Conservation (phyloP, 2,797 vertebrate genomes). For the Cossypha niveicapilla region DNA sequence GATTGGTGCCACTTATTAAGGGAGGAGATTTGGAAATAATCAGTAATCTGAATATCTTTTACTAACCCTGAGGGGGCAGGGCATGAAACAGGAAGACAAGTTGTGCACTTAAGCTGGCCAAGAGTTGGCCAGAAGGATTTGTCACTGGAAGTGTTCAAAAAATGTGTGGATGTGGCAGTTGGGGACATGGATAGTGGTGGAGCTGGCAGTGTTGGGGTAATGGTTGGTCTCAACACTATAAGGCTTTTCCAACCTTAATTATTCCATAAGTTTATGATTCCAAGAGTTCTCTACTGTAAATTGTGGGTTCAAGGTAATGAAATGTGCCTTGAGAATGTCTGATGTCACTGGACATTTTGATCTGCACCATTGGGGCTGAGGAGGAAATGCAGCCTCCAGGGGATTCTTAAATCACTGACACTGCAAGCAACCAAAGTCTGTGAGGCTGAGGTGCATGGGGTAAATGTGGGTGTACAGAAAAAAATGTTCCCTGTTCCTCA, state of each 20-base stretch:
- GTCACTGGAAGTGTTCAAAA: not conserved
- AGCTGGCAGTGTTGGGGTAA: not conserved
- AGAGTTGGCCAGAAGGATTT: not conserved
- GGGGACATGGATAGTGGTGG: not conserved
- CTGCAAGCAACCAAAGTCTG: not conserved
- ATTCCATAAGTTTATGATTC: not conserved
- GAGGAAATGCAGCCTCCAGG: not conserved
- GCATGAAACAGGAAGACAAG: not conserved
- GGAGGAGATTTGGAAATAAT: not conserved
- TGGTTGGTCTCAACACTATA: not conserved
- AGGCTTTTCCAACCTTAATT: not conserved
- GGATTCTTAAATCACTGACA: not conserved
- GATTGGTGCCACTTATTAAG: not conserved
- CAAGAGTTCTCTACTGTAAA: not conserved
- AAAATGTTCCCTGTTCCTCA: not conserved
- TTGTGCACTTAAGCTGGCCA: not conserved
- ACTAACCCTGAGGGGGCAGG: rapidly evolving
- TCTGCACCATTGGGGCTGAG: not conserved
- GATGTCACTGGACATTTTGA: not conserved
- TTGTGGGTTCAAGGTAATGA: not conserved
- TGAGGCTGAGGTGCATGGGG: rapidly evolving
- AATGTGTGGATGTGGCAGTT: not conserved
- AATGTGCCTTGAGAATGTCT: not conserved
- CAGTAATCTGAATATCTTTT: not conserved
- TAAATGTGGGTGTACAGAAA: not conserved